Evolutionary conservation across 2,888 invertebrate species (phyloP), one percentile per base, ranked within the genome.

Genomic region (Agrotis puta): DNA sequence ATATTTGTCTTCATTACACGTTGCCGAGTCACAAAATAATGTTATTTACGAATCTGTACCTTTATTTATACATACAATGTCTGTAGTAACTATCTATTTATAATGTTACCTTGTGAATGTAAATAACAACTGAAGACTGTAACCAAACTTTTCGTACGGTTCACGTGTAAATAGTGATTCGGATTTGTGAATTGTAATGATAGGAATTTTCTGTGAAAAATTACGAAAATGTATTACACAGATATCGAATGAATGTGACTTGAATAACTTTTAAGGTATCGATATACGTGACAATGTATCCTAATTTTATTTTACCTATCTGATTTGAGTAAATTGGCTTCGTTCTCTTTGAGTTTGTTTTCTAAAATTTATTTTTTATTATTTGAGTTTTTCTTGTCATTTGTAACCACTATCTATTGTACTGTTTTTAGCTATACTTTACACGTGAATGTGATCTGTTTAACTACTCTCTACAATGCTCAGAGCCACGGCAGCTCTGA

Each of bases 41-140:
- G 45, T 62, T 82, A 76, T 71, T 78, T 59, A 70, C 70, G 66
- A 81, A 70, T 61, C 54, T 69, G 64, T 78, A 69, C 71, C 70
- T 75, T 56, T 79, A 81, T 79, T 79, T 75, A 82, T 22, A 56
- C 43, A 61, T 27, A 56, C 33, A 61, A 66, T 45, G 61, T 67
- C 33, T 64, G 64, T 71, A 67, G 71, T 70, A 67, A 22, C 58
- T 65, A 59, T 47, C 7, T 58, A 53, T 74, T 62, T 77, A 74
- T 74, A 48, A 39, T 53, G 63, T 50, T 67, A n/a, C 54, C 57
- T 58, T 65, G 51, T 67, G 53, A 54, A 70, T 70, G 65, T 48
- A 67, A 18, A 68, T 50, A 64, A 70, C 45, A 67, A 66, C 50
- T n/a, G 59, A 27, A 68, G 71, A 80, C 64, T 77, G 56, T 65